Evolutionary conservation across 2,888 invertebrate species (phyloP).

Genomic region (Ormyrus nitidulus): DNA sequence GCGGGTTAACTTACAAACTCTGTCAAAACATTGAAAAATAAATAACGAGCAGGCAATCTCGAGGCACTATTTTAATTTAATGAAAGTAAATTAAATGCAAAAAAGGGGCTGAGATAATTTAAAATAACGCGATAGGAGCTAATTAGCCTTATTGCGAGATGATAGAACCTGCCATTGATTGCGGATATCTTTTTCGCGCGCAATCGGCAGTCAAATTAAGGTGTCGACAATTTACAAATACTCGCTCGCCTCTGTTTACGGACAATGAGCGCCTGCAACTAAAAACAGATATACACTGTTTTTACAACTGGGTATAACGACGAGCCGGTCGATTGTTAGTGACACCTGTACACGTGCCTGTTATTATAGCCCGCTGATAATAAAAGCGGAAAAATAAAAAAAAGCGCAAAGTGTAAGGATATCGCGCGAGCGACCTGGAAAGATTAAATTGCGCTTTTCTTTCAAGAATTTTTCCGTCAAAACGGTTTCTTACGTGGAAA

Average conservation of each 20-base stretch:
- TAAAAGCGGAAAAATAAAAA: constrained; percentile 25
- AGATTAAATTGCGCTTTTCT: constrained; percentile 13
- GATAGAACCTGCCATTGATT: constrained; percentile 20
- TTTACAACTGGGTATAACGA: constrained; percentile 14
- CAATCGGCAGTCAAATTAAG: constrained; percentile 39
- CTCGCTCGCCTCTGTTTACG: background rate
- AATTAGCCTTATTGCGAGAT: constrained; percentile 31
- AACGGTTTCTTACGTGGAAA: background rate
- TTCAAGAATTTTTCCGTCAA: background rate
- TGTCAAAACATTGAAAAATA: too few relatives aligned
- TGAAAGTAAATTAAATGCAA: background rate
- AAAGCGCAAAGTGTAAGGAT: background rate
- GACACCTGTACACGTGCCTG: constrained; percentile 31
- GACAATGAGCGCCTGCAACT: constrained; percentile 1
- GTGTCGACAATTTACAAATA: constrained; percentile 41
- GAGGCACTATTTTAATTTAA: too few relatives aligned
- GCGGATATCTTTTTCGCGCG: constrained; percentile 12
- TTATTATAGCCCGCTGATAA: constrained; percentile 32
- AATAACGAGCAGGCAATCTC: too few relatives aligned
- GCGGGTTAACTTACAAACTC: too few relatives aligned
- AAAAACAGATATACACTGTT: constrained; percentile 22
- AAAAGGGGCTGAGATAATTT: constrained; percentile 9
- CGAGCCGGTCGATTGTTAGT: constrained; percentile 20
- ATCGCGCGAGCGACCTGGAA: constrained; percentile 18
- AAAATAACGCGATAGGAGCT: constrained; percentile 23